A percentile compares a stretch with the other conserved stretches of the same genome.
phyloP scores from a whole-genome alignment of 2,797 vertebrate genomes.

The Poeciliopsis paucimaculata region DNA sequence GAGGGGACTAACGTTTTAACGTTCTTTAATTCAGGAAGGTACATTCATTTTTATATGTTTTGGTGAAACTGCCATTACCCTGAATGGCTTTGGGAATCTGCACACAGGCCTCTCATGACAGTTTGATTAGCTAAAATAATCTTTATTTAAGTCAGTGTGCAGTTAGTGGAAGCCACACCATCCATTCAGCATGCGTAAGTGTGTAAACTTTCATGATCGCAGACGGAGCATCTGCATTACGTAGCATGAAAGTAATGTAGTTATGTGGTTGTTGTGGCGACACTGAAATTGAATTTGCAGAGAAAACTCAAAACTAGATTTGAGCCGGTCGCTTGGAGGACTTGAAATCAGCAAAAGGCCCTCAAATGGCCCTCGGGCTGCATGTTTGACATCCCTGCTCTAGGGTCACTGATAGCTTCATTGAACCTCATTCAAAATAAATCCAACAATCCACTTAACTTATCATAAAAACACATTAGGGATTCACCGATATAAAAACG shows the following conservation, averaged over 20 bases:
- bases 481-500: no score
- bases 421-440: neutral
- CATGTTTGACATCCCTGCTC: no score
- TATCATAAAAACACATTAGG: neutral
- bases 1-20: neutral
- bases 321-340: neutral
- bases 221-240: neutral
- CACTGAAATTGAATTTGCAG: neutral
- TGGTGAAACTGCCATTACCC: no score
- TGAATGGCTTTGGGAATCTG: no score
- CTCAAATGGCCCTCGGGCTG: no score
- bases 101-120: no score
- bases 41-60: no score
- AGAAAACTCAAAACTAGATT: neutral
- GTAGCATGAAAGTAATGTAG: neutral
- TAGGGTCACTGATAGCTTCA: no score
- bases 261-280: neutral
- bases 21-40: neutral
- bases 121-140: neutral
- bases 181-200: neutral
- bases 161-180: neutral
- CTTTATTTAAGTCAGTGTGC: neutral
- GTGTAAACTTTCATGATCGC: neutral
- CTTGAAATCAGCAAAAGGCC: no score
- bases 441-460: neutral